These are phyloP conservation scores for Tyria jacobaeae DNA, from an alignment of 2,888 invertebrate species.

Conservation along the genomic window DNA sequence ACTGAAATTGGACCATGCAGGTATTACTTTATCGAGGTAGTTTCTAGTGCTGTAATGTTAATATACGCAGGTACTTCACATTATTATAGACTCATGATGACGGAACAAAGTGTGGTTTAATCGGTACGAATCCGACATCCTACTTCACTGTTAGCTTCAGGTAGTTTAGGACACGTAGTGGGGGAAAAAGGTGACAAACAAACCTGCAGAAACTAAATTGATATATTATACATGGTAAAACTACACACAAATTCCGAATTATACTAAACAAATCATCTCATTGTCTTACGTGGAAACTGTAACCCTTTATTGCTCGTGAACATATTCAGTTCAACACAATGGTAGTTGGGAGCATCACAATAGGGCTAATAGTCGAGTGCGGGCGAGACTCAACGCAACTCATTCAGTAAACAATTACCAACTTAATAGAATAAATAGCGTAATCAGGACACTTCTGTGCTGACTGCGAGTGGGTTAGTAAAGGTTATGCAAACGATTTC, in stretches of 20 bases:
- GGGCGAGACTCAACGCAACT: constrained; percentile 67
- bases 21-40: too few relatives aligned
- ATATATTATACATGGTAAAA: not conserved
- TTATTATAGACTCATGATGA: too few relatives aligned
- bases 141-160: too few relatives aligned
- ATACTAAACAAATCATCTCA: constrained; percentile 20
- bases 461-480: constrained; percentile 55
- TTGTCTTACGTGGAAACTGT: constrained; percentile 37
- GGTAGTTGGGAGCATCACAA: constrained; percentile 68
- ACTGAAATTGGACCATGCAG: too few relatives aligned
- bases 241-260: not conserved
- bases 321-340: constrained; percentile 45
- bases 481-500: constrained; percentile 33
- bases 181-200: too few relatives aligned
- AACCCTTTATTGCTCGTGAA: constrained; percentile 27
- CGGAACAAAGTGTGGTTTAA: too few relatives aligned
- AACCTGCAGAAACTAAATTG: not conserved
- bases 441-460: constrained; percentile 82
- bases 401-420: constrained; percentile 81
- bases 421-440: constrained; percentile 85
- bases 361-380: constrained; percentile 70
- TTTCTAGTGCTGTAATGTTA: too few relatives aligned
- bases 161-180: too few relatives aligned
- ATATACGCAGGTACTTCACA: too few relatives aligned
- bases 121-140: too few relatives aligned